Percentiles rank a stretch among this genome's conserved stretches.
Conservation (phyloP, 2,113 vertebrate species). For the Cathartes aura region DNA sequence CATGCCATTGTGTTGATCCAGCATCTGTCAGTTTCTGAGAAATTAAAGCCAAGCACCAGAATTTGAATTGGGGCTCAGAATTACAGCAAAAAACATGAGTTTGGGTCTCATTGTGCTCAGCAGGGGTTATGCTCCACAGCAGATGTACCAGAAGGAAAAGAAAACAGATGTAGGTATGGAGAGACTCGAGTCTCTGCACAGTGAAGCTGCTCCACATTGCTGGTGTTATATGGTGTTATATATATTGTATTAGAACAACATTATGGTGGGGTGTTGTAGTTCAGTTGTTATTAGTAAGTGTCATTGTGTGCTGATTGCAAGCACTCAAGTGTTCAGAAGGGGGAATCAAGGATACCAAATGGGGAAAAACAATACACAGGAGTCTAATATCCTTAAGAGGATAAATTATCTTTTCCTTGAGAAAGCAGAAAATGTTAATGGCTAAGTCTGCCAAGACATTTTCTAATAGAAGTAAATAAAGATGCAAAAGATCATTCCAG, state of each 20-base stretch:
- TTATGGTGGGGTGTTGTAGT: slow-evolving; percentile 43
- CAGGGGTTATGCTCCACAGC: slow-evolving; percentile 33
- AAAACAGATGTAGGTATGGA: slow-evolving; percentile 65
- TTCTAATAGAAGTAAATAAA: slow-evolving; percentile 77
- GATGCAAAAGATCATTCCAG: slow-evolving; percentile 55
- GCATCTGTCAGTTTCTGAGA: slow-evolving; percentile 6
- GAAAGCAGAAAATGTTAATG: slow-evolving; percentile 78
- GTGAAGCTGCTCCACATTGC: slow-evolving; percentile 12
- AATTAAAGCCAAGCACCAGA: slow-evolving; percentile 44
- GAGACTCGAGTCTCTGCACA: neutral
- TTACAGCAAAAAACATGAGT: slow-evolving; percentile 7
- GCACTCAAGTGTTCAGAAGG: slow-evolving; percentile 72
- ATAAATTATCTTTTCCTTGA: slow-evolving; percentile 80
- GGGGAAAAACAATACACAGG: slow-evolving; percentile 76
- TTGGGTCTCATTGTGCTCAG: slow-evolving; percentile 39
- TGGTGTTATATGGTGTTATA: slow-evolving; percentile 16
- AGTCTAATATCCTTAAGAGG: slow-evolving; percentile 76
- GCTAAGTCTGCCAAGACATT: slow-evolving; percentile 57
- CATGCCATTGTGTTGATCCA: neutral
- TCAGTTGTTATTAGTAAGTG: slow-evolving; percentile 65
- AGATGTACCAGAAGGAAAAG: slow-evolving; percentile 52
- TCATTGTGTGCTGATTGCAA: slow-evolving; percentile 72
- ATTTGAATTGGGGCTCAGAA: slow-evolving; percentile 46
- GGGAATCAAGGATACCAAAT: slow-evolving; percentile 69
- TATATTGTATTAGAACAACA: slow-evolving; percentile 22